Percentiles rank a stretch among this genome's conserved stretches.
phyloP scores from a whole-genome alignment of 2,888 invertebrate genomes.

The Volucella inanis region DNA sequence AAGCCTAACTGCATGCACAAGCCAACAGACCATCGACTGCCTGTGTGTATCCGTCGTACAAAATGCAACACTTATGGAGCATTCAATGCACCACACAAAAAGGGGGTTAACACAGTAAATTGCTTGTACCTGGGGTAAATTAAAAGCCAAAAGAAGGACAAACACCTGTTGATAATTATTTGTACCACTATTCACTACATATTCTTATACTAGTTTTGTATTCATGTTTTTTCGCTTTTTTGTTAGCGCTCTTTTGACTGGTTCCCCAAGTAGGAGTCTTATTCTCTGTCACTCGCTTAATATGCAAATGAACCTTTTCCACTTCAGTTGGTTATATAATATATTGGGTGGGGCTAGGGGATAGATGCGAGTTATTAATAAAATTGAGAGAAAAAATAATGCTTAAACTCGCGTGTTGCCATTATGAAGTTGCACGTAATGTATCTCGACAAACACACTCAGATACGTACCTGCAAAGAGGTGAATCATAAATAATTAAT shows the following conservation, averaged over 20 bases:
- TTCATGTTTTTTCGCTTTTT: conserved; percentile 18
- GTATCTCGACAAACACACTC: not conserved
- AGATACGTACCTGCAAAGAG: not conserved
- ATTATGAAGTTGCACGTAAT: conserved; percentile 41
- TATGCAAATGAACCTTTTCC: conserved; percentile 62
- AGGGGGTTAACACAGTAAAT: conserved; percentile 63
- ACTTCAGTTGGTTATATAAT: conserved; percentile 64
- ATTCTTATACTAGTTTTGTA: conserved; percentile 45
- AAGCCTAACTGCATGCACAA: conserved; percentile 48
- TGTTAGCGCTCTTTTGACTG: conserved; percentile 22
- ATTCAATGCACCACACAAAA: conserved; percentile 46
- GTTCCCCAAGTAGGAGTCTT: conserved; percentile 33
- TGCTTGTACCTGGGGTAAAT: conserved; percentile 51
- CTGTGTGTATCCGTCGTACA: conserved; percentile 12
- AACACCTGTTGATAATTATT: conserved; percentile 69
- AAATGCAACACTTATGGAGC: conserved; percentile 34
- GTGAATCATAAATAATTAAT: conserved; percentile 70
- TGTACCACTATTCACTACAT: too few species aligned
- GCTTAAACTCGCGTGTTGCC: conserved; percentile 37
- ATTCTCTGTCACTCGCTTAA: conserved; percentile 25
- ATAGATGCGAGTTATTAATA: conserved; percentile 55
- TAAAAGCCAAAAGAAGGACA: conserved; percentile 51
- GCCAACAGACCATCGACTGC: conserved; percentile 10
- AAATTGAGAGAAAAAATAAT: not conserved
- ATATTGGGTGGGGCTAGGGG: conserved; percentile 18